These are phyloP conservation scores for Amphibalanus amphitrite DNA, from an alignment of 1,140 invertebrate species.

Conservation along the genomic window DNA sequence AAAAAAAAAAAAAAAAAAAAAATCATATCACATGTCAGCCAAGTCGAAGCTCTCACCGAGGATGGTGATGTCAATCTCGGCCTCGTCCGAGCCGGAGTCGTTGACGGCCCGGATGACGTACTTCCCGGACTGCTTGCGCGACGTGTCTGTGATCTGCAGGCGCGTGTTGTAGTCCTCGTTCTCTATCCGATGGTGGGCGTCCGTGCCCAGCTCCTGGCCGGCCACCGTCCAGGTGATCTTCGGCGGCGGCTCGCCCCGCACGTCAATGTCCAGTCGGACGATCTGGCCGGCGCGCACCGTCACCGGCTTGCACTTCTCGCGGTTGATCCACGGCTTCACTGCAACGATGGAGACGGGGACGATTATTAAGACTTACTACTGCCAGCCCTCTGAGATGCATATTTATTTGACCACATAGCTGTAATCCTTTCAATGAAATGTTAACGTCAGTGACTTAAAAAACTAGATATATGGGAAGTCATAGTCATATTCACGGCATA, in stretches of 20 bases:
- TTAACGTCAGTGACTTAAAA: slow-evolving; percentile 8
- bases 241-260: slow-evolving; percentile 88
- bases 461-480: slow-evolving; percentile 13
- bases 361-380: too few relatives aligned
- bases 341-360: slow-evolving; percentile 12
- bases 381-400: too few relatives aligned
- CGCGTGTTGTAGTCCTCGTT: slow-evolving; percentile 88
- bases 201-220: slow-evolving; percentile 41
- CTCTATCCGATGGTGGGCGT: slow-evolving; percentile 36
- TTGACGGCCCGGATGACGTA: slow-evolving; percentile 87
- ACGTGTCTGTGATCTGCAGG: slow-evolving; percentile 58
- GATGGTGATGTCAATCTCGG: slow-evolving; percentile 82
- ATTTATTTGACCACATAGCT: slow-evolving; percentile 9
- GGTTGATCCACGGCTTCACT: slow-evolving; percentile 81
- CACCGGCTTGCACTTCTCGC: slow-evolving; percentile 74
- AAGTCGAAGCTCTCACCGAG: slow-evolving; percentile 47
- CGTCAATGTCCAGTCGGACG: slow-evolving; percentile 78
- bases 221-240: slow-evolving; percentile 72
- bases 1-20: too few relatives aligned
- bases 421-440: slow-evolving; percentile 6
- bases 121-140: slow-evolving; percentile 64
- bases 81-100: slow-evolving; percentile 79
- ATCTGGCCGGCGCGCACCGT: slow-evolving; percentile 77
- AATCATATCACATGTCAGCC: too few relatives aligned
- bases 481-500: too few relatives aligned